phyloP scores from a whole-genome alignment of 2,888 invertebrate species.

The Melanchra persicariae region DNA sequence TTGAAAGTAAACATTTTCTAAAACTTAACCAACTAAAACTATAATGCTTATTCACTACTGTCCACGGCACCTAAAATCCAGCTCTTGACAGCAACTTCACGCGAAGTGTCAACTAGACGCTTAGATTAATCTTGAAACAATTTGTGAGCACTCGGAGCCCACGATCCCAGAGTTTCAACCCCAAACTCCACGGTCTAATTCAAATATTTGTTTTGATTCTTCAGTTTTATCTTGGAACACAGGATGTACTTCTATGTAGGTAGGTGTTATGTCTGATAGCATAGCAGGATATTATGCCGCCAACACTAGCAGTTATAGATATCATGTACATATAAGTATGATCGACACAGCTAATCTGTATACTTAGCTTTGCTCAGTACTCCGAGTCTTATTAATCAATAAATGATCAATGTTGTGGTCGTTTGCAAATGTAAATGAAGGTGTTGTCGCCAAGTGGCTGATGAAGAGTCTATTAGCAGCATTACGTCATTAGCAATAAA shows the following conservation, averaged over 20 bases:
- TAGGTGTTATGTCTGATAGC: not conserved
- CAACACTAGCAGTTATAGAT: not conserved
- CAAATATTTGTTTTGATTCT: no score
- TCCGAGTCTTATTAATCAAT: conserved; percentile 1
- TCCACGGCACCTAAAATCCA: no score
- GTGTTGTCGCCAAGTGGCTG: not conserved
- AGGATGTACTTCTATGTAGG: not conserved
- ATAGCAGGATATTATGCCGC: not conserved
- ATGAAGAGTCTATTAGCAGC: not conserved
- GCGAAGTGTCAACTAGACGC: no score
- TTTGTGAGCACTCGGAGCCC: no score
- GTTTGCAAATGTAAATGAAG: conserved; percentile 30
- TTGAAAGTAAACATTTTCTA: no score
- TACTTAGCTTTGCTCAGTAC: conserved; percentile 14
- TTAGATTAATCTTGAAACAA: not conserved
- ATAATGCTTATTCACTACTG: no score
- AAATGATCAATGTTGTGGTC: conserved; percentile 9
- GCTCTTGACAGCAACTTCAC: no score
- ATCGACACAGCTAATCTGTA: not conserved
- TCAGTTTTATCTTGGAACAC: no score
- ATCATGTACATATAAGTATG: not conserved
- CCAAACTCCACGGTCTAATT: no score
- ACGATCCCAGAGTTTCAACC: no score
- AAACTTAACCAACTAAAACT: no score
- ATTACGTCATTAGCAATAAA: conserved; percentile 10